A percentile compares a stretch with the other conserved stretches of the same genome.
Evolutionary conservation across 2,113 vertebrate genomes (phyloP).

Genomic region (Triplophysa tibetana): DNA sequence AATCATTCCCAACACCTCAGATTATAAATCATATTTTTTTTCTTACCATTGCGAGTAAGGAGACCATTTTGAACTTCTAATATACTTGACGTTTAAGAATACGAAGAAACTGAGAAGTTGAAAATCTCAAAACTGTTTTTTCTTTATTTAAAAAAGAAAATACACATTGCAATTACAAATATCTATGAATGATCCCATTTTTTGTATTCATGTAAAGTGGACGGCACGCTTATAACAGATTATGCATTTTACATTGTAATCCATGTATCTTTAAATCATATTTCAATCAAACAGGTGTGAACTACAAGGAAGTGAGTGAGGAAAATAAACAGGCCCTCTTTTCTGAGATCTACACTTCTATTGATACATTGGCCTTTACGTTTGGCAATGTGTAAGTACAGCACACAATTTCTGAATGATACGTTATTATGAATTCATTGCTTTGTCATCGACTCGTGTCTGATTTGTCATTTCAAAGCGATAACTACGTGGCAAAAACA

Average conservation of each 20-base stretch:
- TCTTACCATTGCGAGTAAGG: too few species aligned
- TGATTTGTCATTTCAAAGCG: constrained; percentile 15
- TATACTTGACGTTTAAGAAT: too few species aligned
- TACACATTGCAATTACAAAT: too few species aligned
- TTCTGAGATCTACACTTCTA: constrained; percentile 88
- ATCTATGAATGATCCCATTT: too few species aligned
- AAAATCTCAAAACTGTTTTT: too few species aligned
- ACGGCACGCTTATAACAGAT: background rate
- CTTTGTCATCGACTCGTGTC: constrained; percentile 1
- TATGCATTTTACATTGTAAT: background rate
- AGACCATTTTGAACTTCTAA: too few species aligned
- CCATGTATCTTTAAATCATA: background rate
- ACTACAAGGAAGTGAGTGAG: constrained; percentile 94
- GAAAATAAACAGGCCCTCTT: constrained; percentile 91
- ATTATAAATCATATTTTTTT: too few species aligned
- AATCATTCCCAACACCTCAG: too few species aligned
- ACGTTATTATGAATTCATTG: background rate
- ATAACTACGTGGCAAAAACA: background rate
- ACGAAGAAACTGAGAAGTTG: too few species aligned
- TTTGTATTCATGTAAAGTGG: too few species aligned
- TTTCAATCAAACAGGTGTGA: constrained; percentile 78
- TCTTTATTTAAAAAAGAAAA: too few species aligned
- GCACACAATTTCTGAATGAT: background rate
- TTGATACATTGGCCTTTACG: constrained; percentile 94
- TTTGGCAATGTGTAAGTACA: constrained; percentile 97